phyloP scores from a whole-genome alignment of 2,888 invertebrate genomes.

The Ramazzottius varieornatus region DNA sequence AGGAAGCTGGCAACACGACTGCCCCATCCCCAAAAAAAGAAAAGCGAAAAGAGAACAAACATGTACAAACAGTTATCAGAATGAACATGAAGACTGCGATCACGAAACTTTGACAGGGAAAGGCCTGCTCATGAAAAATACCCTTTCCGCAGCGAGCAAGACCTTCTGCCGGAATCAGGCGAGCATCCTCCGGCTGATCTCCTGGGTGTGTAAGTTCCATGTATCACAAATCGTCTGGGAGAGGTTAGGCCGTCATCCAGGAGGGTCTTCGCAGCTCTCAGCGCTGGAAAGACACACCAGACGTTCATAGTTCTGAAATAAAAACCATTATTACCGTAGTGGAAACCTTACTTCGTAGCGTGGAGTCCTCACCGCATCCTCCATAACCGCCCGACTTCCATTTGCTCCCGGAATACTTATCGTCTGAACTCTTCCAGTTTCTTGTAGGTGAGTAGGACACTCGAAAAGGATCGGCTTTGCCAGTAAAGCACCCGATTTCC shows the following conservation, averaged over 20 bases:
- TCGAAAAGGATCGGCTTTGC: background rate
- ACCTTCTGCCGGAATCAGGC: background rate
- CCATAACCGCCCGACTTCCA: background rate
- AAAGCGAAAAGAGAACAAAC: too few species aligned
- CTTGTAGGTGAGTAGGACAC: background rate
- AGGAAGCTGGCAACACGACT: too few species aligned
- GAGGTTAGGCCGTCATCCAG: background rate
- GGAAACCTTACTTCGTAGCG: background rate
- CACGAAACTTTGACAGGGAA: too few species aligned
- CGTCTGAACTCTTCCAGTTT: background rate
- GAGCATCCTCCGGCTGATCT: background rate
- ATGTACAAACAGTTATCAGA: too few species aligned
- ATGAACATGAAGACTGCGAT: too few species aligned
- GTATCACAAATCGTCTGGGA: background rate
- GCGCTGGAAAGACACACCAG: background rate
- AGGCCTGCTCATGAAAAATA: background rate
- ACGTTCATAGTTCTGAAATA: too few species aligned
- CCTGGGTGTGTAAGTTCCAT: background rate
- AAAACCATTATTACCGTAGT: background rate
- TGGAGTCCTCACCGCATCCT: background rate
- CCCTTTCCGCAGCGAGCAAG: background rate
- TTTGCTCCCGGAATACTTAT: background rate
- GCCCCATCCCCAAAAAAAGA: too few species aligned
- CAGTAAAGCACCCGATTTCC: background rate
- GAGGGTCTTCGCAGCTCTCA: background rate